Evolutionary conservation across 2,113 vertebrate species (phyloP).

Genomic region (Mus spicilegus): DNA sequence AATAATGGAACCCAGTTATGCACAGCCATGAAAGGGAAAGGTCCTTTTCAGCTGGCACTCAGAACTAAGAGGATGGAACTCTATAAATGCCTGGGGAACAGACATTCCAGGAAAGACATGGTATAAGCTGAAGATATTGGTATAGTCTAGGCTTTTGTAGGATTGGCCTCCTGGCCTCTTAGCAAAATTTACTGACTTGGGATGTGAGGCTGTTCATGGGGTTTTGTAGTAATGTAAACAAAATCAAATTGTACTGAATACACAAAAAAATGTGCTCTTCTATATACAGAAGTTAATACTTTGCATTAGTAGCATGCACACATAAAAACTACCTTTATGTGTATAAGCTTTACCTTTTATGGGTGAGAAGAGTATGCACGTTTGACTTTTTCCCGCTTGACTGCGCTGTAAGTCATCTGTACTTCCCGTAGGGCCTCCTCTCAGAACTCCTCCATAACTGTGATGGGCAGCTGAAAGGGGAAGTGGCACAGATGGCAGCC

Average conservation of each 20-base stretch:
- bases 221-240: neutral
- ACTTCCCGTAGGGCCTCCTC: conserved; percentile 90
- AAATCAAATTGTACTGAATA: neutral
- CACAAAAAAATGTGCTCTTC: neutral
- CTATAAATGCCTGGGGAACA: neutral
- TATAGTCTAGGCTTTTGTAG: neutral
- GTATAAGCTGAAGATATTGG: neutral
- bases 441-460: conserved; percentile 95
- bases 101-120: neutral
- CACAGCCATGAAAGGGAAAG: neutral
- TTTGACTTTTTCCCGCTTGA: neutral
- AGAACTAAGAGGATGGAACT: neutral
- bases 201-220: neutral
- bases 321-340: neutral
- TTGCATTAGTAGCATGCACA: neutral
- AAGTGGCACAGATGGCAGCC: conserved; percentile 96
- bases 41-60: neutral
- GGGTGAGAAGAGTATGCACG: neutral
- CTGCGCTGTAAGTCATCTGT: neutral
- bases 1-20: neutral
- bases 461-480: conserved; percentile 97
- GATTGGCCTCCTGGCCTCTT: neutral
- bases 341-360: neutral
- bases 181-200: neutral
- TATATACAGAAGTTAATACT: neutral